These are phyloP conservation scores for Lordiphosa clarofinis DNA, from an alignment of 1,140 invertebrate genomes.

Conservation along the genomic window DNA sequence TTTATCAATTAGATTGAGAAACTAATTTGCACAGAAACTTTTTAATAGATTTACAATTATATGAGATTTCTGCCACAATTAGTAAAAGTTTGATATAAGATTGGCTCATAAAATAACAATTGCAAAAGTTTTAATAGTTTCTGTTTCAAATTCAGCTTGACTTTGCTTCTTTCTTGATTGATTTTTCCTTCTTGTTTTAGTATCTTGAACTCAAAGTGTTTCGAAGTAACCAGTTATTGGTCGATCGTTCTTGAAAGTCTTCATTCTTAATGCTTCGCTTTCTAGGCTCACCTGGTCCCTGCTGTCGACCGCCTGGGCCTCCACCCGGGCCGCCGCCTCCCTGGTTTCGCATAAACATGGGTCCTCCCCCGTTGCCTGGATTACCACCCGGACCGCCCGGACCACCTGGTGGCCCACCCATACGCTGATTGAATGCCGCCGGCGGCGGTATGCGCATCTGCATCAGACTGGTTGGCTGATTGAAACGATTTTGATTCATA, in stretches of 20 bases:
- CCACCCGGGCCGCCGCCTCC: conserved; percentile 27
- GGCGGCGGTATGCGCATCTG: conserved; percentile 78
- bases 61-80: too few relatives aligned
- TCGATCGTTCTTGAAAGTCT: too few relatives aligned
- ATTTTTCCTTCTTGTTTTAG: too few relatives aligned
- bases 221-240: not conserved
- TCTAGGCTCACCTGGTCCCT: conserved; percentile 59
- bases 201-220: not conserved
- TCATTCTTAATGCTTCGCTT: too few relatives aligned
- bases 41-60: too few relatives aligned
- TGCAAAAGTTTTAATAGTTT: too few relatives aligned
- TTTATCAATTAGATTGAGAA: too few relatives aligned
- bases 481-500: conserved; percentile 73
- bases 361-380: conserved; percentile 40
- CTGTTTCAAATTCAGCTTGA: too few relatives aligned
- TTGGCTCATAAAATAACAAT: too few relatives aligned
- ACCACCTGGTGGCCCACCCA: conserved; percentile 54
- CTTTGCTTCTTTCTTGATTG: too few relatives aligned
- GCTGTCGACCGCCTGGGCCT: conserved; percentile 42
- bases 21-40: too few relatives aligned
- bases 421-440: conserved; percentile 64
- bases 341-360: conserved; percentile 64
- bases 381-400: conserved; percentile 30
- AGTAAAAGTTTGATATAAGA: too few relatives aligned
- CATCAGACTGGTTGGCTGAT: conserved; percentile 75